Conservation (phyloP, 2,888 invertebrate species). For the Griposia aprilina region DNA sequence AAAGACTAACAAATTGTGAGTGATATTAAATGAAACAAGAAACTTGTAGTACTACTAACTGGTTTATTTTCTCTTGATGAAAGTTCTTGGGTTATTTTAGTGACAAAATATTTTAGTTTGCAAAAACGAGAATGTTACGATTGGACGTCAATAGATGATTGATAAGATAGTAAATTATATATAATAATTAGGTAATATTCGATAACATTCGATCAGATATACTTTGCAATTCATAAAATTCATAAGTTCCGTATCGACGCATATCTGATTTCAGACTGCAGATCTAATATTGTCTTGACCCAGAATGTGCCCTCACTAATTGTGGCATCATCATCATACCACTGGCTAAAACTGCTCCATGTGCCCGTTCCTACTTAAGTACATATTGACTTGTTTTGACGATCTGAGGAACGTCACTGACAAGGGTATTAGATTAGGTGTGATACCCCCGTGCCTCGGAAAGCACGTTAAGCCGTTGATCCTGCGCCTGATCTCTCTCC, state of each 20-base stretch:
- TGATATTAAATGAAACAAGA: slow-evolving; percentile 39
- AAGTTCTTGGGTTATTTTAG: slow-evolving; percentile 5
- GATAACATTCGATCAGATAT: background rate
- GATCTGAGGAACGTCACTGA: background rate
- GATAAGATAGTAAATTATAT: background rate
- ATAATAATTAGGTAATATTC: background rate
- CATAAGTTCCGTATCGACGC: too few relatives aligned
- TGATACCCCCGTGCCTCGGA: too few relatives aligned
- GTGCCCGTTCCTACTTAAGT: too few relatives aligned
- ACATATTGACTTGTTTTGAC: background rate
- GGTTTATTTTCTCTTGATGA: slow-evolving; percentile 38
- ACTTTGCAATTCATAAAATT: too few relatives aligned
- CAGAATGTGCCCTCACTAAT: background rate
- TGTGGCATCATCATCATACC: background rate
- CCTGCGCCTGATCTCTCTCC: too few relatives aligned
- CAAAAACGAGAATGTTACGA: background rate
- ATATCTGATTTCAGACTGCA: background rate
- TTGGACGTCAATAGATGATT: background rate
- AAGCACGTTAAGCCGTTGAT: too few relatives aligned
- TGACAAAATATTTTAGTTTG: slow-evolving; percentile 16
- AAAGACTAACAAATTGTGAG: slow-evolving; percentile 44
- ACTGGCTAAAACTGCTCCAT: background rate
- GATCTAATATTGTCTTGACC: background rate
- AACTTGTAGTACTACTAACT: slow-evolving; percentile 22
- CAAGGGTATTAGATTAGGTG: too few relatives aligned